Base-by-base conservation (phyloP, 2,797 vertebrate genomes). In the Crocodylus rhombifer region DNA sequence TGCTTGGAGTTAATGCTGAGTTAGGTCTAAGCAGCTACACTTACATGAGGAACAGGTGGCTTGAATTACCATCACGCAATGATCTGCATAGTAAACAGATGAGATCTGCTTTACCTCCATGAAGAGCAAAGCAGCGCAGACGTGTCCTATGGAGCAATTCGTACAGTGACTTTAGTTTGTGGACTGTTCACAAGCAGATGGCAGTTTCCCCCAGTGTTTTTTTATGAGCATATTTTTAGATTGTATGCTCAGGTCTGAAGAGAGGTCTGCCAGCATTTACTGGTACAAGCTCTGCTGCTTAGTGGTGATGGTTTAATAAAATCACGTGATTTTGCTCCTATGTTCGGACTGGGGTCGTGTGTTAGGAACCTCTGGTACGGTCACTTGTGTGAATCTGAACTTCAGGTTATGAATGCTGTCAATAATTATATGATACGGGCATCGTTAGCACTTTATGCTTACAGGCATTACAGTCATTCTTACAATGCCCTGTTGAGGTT, bases 311-410 rank as follows among this genome's bases (percentile, higher is more conserved):
- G 62, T 55, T 1, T 56, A 28, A 81, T 81, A n/a, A 2, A 65
- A 12, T 57, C 63, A 21, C 12, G 0, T 2, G 36, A 79, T 30
- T 64, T n/a, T 3, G 0, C 1, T 61, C 6, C 77, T 62, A 62
- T 21, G 69, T 77, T 13, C 5, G 1, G 26, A 23, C 55, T 28
- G 77, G 58, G 42, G 42, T 42, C 42, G 7, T 14, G 58, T 20
- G 33, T 42, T n/a, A 82, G 10, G 42, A 64, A 25, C 0, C 14
- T 30, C 15, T 5, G 1, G 18, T 42, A 33, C 76, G 9, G 42
- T 65, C 56, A 4, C 6, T 2, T 0, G 11, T 57, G 3, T 2
- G 4, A 25, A 33, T 25, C 56, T 28, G 13, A 87, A 57, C 4
- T 23, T n/a, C 63, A 26, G 28, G 14, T 1, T 42, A 0, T 16